These are phyloP conservation scores for Numenius phaeopus DNA, from an alignment of 2,797 vertebrate genomes.

Conservation along the genomic window DNA sequence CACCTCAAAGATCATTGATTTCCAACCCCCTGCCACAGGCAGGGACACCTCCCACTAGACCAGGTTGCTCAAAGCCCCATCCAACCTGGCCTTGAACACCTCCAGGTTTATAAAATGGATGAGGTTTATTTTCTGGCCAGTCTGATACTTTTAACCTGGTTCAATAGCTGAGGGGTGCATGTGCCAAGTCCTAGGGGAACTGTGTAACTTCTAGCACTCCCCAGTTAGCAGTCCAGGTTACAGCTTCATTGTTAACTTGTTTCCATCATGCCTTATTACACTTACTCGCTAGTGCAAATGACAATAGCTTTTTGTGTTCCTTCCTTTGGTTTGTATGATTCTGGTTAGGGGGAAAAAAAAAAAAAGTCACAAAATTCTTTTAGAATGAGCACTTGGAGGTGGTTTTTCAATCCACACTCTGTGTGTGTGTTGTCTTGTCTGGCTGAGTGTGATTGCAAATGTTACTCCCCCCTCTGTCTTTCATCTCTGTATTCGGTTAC, in stretches of 20 bases:
- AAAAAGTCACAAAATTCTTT: conserved; percentile 42
- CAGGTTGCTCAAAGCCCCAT: not conserved
- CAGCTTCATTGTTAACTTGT: not conserved
- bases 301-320: conserved; percentile 37
- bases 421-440: not conserved
- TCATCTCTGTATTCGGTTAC: not conserved
- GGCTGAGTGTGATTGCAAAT: not conserved
- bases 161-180: not conserved
- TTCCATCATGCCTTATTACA: not conserved
- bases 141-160: not conserved
- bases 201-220: not conserved
- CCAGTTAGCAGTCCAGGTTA: not conserved
- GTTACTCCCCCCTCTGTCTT: not conserved
- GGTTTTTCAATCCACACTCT: conserved; percentile 9
- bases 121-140: not conserved
- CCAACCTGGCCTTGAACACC: not conserved
- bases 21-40: not conserved
- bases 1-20: not conserved
- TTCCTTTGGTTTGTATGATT: conserved; percentile 17
- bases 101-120: not conserved
- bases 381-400: conserved; percentile 8
- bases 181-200: not conserved
- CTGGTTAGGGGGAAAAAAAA: not conserved
- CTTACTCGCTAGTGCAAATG: not conserved
- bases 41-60: not conserved